These are phyloP conservation scores for Bucorvus abyssinicus DNA, from an alignment of 2,797 vertebrate genomes.

Conservation along the genomic window DNA sequence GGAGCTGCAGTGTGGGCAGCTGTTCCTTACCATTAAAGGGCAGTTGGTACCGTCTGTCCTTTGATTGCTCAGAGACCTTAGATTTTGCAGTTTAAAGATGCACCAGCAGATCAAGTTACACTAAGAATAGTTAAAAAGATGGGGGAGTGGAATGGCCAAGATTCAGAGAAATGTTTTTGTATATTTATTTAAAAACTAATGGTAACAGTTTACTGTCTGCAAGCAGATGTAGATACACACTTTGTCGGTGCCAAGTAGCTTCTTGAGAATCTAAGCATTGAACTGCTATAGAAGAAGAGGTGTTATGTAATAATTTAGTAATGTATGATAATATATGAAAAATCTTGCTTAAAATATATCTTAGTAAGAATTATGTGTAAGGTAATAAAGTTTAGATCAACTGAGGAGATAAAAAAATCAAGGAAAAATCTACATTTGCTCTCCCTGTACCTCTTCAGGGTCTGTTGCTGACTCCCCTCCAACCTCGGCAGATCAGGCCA, in stretches of 20 bases:
- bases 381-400: not conserved
- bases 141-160: not conserved
- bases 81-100: not conserved
- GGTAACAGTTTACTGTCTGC: not conserved
- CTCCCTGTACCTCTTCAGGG: not conserved
- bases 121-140: not conserved
- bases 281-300: not conserved
- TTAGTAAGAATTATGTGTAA: not conserved
- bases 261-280: not conserved
- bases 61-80: not conserved
- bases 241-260: not conserved
- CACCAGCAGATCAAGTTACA: not conserved
- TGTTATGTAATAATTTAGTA: not conserved
- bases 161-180: not conserved
- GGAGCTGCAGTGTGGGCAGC: conserved; percentile 14
- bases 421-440: not conserved
- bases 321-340: not conserved
- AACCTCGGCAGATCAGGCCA: not conserved
- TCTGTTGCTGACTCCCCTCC: not conserved
- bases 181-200: not conserved
- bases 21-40: conserved; percentile 14
- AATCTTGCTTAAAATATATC: not conserved
- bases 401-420: not conserved
- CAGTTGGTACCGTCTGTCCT: not conserved
- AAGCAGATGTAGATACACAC: not conserved